Evolutionary conservation across 2,888 invertebrate genomes (phyloP).

Genomic region (Hermaeophaga mercurialis): DNA sequence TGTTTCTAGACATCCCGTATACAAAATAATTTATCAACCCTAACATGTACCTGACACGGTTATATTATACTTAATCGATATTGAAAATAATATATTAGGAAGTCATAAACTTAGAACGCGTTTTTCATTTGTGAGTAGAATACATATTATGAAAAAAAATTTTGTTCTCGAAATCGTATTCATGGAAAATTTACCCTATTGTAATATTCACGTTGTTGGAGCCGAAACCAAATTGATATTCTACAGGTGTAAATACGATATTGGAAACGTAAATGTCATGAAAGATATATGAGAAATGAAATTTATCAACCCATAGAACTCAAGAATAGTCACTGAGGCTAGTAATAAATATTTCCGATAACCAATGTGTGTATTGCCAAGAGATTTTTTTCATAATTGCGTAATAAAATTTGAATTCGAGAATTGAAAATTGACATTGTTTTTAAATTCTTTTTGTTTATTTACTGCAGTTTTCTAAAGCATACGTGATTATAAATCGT

Average conservation of each 20-base stretch:
- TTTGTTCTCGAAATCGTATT: background rate
- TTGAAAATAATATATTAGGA: too few species aligned
- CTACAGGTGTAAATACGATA: slow-evolving; percentile 19
- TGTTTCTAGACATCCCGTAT: too few species aligned
- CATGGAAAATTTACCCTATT: slow-evolving; percentile 17
- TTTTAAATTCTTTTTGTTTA: too few species aligned
- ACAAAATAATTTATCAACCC: too few species aligned
- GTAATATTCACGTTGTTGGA: slow-evolving; percentile 11
- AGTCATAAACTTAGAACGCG: background rate
- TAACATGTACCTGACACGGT: too few species aligned
- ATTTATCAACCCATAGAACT: slow-evolving; percentile 11
- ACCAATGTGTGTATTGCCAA: background rate
- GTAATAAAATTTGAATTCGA: too few species aligned
- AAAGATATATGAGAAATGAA: slow-evolving; percentile 16
- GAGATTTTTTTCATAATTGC: too few species aligned
- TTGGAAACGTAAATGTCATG: slow-evolving; percentile 19
- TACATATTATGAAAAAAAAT: too few species aligned
- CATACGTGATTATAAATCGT: too few species aligned
- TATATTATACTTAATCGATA: too few species aligned
- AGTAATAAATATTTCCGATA: slow-evolving; percentile 8
- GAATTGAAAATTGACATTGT: too few species aligned
- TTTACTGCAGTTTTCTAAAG: too few species aligned
- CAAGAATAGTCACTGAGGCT: slow-evolving; percentile 7
- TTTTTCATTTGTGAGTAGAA: slow-evolving; percentile 1
- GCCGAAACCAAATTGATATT: slow-evolving; percentile 18